phyloP scores from a whole-genome alignment of 2,113 vertebrate genomes.

The Sinocyclocheilus grahami region DNA sequence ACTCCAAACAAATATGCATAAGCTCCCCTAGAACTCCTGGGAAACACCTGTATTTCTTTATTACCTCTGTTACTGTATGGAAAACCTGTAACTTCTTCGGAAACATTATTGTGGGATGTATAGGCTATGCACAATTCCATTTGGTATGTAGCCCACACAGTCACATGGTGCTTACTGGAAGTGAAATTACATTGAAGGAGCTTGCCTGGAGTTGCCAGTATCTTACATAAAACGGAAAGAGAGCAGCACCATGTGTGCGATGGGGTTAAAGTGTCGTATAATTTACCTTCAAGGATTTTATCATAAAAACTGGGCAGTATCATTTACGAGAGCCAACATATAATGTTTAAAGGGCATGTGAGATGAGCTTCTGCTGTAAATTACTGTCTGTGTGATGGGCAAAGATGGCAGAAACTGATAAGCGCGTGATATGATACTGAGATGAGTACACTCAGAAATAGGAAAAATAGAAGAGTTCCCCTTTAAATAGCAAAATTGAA shows the following conservation, averaged over 20 bases:
- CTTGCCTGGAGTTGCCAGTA: neutral
- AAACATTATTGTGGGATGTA: neutral
- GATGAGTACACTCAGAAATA: too few relatives aligned
- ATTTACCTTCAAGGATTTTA: neutral
- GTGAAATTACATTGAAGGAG: too few relatives aligned
- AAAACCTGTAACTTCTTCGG: neutral
- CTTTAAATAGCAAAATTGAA: too few relatives aligned
- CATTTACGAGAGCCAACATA: neutral
- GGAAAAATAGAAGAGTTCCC: too few relatives aligned
- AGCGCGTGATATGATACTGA: neutral
- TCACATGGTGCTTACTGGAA: neutral
- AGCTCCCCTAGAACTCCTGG: neutral
- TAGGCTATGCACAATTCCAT: neutral
- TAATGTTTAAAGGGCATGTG: conserved; percentile 20
- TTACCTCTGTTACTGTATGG: neutral
- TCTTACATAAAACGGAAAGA: too few relatives aligned
- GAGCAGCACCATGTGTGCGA: neutral
- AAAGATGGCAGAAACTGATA: conserved; percentile 21
- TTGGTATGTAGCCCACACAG: neutral
- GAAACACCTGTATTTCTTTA: neutral
- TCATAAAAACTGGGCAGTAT: conserved; percentile 21
- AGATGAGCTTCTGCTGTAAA: neutral
- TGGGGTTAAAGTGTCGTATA: neutral
- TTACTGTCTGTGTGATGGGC: conserved; percentile 1
- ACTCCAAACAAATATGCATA: conserved; percentile 16